Percentiles rank a stretch among this genome's conserved stretches.
These are phyloP conservation scores for Chrysomela aeneicollis DNA, from an alignment of 2,888 invertebrate species.

Conservation along the genomic window DNA sequence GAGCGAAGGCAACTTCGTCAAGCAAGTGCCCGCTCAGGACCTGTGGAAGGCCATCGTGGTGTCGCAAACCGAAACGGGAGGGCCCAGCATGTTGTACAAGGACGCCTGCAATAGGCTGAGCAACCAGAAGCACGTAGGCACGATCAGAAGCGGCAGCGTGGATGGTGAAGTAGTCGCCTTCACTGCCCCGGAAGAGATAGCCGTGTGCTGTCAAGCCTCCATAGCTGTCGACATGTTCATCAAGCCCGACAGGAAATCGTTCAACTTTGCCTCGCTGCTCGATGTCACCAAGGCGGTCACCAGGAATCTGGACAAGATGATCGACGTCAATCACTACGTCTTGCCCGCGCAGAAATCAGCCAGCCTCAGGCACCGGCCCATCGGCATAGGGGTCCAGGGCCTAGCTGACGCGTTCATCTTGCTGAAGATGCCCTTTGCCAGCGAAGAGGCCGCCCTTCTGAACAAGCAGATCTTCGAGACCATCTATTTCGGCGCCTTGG, in stretches of 20 bases:
- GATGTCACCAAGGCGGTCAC: conserved; percentile 89
- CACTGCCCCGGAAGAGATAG: conserved; percentile 90
- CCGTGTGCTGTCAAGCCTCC: conserved; percentile 97
- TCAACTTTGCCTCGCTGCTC: conserved; percentile 87
- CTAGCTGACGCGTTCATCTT: conserved; percentile 95
- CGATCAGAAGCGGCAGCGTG: conserved; percentile 86
- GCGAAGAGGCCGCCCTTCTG: conserved; percentile 81
- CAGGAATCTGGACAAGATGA: conserved; percentile 93
- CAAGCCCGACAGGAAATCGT: conserved; percentile 74
- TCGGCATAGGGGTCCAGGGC: conserved; percentile 94
- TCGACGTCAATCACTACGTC: conserved; percentile 96
- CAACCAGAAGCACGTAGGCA: conserved; percentile 97
- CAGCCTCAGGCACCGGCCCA: conserved; percentile 85
- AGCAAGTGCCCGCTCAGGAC: conserved; percentile 79
- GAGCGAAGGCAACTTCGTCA: conserved; percentile 69
- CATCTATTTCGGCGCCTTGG: conserved; percentile 95
- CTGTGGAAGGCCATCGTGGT: conserved; percentile 95
- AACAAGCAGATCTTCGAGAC: conserved; percentile 98
- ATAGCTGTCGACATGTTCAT: conserved; percentile 96
- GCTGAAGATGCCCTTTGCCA: conserved; percentile 93
- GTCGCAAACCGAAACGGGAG: conserved; percentile 98
- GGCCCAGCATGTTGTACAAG: conserved; percentile 96
- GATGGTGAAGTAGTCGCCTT: conserved; percentile 98
- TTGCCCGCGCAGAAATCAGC: conserved; percentile 88
- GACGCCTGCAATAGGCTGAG: conserved; percentile 97